Evolutionary conservation across 2,797 vertebrate genomes (phyloP).

Genomic region (Aulostomus chinensis): DNA sequence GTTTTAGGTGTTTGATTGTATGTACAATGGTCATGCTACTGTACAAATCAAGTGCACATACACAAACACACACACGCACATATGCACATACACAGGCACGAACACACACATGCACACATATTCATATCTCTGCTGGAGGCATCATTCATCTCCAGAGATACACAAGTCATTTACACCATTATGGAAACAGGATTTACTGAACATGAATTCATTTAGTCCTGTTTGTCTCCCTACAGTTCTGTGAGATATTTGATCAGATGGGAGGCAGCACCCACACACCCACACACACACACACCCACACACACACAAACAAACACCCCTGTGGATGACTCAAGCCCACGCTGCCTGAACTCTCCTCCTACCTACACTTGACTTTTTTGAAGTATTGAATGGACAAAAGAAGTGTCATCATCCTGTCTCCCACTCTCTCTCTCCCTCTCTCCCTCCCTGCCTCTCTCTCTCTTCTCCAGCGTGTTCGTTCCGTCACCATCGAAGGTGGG

Average conservation of each 20-base stretch:
- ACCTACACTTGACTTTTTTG: slow-evolving; percentile 42
- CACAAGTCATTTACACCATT: neutral
- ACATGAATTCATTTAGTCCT: too few species aligned
- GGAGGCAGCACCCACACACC: too few species aligned
- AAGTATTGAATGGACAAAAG: slow-evolving; percentile 31
- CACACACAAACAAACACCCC: slow-evolving; percentile 5
- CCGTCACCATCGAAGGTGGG: neutral
- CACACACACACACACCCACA: neutral
- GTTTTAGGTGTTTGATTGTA: neutral
- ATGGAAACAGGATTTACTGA: neutral
- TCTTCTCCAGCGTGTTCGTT: neutral
- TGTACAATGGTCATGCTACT: neutral
- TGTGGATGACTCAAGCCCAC: slow-evolving; percentile 62
- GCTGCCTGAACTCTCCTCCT: slow-evolving; percentile 28
- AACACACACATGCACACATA: neutral
- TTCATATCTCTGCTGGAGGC: neutral
- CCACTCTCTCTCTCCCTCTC: slow-evolving; percentile 21
- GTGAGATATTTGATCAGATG: neutral
- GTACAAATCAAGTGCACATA: neutral
- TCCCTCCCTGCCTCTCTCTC: slow-evolving; percentile 3
- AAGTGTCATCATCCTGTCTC: slow-evolving; percentile 12
- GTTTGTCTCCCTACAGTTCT: too few species aligned
- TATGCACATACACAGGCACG: slow-evolving; percentile 6
- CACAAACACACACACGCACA: slow-evolving; percentile 3
- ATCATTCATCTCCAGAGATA: neutral